phyloP scores from a whole-genome alignment of 2,113 vertebrate genomes.

The Mesitornis unicolor region DNA sequence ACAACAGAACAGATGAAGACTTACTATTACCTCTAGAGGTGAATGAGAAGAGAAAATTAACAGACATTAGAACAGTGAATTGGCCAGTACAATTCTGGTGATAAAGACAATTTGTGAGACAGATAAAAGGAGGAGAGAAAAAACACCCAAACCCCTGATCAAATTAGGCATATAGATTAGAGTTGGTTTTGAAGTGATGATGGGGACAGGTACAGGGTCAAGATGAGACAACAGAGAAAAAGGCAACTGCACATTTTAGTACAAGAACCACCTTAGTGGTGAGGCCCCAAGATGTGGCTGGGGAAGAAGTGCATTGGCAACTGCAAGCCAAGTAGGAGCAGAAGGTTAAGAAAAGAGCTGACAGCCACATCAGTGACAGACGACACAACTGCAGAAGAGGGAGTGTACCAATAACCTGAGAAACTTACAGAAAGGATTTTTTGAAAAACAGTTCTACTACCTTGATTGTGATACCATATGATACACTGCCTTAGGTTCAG shows the following conservation, averaged over 20 bases:
- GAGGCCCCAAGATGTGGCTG: not conserved
- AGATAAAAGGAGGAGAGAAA: not conserved
- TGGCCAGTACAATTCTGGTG: not conserved
- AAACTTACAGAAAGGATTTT: not conserved
- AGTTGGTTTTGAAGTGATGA: not conserved
- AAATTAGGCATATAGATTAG: not conserved
- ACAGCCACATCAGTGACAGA: not conserved
- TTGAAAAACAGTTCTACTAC: not conserved
- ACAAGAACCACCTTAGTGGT: not conserved
- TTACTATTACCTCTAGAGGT: not conserved
- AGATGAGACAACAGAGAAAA: not conserved
- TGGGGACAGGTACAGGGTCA: not conserved
- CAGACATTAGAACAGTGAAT: not conserved
- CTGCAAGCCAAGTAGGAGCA: not conserved
- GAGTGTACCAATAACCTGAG: not conserved
- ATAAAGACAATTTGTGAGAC: not conserved
- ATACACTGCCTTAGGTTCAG: not conserved
- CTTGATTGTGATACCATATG: accelerated
- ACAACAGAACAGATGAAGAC: not conserved
- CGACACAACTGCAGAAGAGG: not conserved
- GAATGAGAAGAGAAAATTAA: not conserved
- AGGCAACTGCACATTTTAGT: not conserved
- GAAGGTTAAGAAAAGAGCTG: not conserved
- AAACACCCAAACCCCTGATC: accelerated
- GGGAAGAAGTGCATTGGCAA: not conserved